Base-by-base conservation (phyloP, 2,113 vertebrate genomes). In the Orthonyx spaldingii region DNA sequence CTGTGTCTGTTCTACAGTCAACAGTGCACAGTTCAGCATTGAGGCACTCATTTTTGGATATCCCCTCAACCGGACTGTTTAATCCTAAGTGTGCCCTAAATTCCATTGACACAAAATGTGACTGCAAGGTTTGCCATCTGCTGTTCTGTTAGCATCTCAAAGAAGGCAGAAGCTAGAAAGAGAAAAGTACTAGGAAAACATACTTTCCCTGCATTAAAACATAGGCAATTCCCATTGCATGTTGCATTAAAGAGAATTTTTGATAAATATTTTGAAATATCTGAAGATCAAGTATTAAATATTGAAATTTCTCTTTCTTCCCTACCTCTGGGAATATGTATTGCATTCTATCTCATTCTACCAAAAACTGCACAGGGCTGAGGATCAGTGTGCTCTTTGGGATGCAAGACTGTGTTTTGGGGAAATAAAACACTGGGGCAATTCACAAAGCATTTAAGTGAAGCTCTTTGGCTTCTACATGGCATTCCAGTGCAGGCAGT, bases 391-490 rank as follows among this genome's bases (percentile, higher is more conserved):
- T 74, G 18, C 6, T 94, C 7, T 80, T 94, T 4, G 3, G 50
- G 55, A 39, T 92, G 33, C 35, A 68, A 74, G 42, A 16, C 30
- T 6, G 1, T 74, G 26, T 19, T 64, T 94, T 49, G 21, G 32
- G 21, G 53, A 70, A 78, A 50, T 64, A 69, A 72, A 91, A 49
- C 33, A 56, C 20, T 20, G 24, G 26, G 26, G 9, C 33, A 72
- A 44, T 76, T 91, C 71, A 68, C 33, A 64, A 59, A 75, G 46
- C 16, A 39, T 60, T 93, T 68, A 46, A 68, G 7, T 0, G 0
- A 93, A 86, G 16, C 33, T 84, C 19, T 90, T 89, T 91, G 89
- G 53, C 70, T 95, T 65, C 61, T 13, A 11, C 72, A 33, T 69
- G 41, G 30, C 63, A 94, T 96, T 96, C 91, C 78, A 84, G 30